Evolutionary conservation across 2,888 invertebrate species (phyloP).

Genomic region (Microplitis manilae): DNA sequence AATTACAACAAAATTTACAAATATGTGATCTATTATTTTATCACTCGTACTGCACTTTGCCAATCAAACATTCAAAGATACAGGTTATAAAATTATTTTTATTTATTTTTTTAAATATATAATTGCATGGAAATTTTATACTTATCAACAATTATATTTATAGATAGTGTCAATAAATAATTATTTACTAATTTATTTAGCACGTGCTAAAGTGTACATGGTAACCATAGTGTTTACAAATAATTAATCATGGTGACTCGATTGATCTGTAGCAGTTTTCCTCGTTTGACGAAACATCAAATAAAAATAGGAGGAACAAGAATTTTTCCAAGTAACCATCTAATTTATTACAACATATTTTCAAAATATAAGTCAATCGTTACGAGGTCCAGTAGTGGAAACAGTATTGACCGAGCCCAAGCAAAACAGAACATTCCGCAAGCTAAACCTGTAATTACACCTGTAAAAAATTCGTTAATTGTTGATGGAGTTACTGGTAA

Average conservation of each 20-base stretch:
- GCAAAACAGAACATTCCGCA: slow-evolving; percentile 66
- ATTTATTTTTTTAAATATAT: too few relatives aligned
- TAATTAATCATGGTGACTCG: background rate
- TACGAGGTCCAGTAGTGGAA: slow-evolving; percentile 58
- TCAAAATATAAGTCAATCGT: background rate
- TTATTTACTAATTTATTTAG: background rate
- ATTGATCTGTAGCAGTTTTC: background rate
- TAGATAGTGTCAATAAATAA: background rate
- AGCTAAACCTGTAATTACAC: slow-evolving; percentile 63
- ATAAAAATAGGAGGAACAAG: background rate
- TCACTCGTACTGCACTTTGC: too few relatives aligned
- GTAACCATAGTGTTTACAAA: background rate
- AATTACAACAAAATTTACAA: too few relatives aligned
- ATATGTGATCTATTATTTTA: too few relatives aligned
- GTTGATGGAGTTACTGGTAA: slow-evolving; percentile 65
- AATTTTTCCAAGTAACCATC: background rate
- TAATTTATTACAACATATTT: background rate
- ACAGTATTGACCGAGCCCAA: slow-evolving; percentile 66
- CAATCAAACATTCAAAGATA: too few relatives aligned
- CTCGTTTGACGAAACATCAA: background rate
- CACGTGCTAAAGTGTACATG: background rate
- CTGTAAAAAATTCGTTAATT: slow-evolving; percentile 58
- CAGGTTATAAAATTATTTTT: too few relatives aligned
- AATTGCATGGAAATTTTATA: too few relatives aligned
- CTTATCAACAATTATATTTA: background rate